Conservation (phyloP, 2,797 vertebrate genomes). For the Bovichtus variegatus region DNA sequence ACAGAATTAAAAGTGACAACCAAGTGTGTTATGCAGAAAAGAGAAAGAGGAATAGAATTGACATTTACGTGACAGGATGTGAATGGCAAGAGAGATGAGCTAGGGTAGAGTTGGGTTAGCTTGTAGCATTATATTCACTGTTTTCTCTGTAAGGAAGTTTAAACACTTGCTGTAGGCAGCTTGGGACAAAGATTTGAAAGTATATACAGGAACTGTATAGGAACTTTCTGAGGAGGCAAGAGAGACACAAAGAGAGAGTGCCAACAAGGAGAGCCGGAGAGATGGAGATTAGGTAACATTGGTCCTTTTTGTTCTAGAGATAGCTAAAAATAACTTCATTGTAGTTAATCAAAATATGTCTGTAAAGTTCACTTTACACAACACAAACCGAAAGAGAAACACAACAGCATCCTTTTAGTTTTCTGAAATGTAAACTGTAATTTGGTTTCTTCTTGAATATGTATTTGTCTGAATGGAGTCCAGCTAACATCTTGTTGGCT, state of each 20-base stretch:
- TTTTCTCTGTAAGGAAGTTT: conserved; percentile 30
- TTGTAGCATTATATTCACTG: conserved; percentile 4
- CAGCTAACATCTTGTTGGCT: not conserved
- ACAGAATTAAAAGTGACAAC: conserved; percentile 41
- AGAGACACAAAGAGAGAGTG: not conserved
- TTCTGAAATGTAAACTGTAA: too few relatives aligned
- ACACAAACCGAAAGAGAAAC: not conserved
- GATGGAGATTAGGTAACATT: not conserved
- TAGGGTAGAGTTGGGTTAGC: not conserved
- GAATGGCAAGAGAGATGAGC: conserved; percentile 22
- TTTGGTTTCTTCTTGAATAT: not conserved
- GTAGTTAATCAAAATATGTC: not conserved
- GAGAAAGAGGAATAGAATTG: conserved; percentile 30
- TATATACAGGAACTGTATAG: not conserved
- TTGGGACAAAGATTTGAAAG: conserved; percentile 14
- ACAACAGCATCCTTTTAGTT: not conserved
- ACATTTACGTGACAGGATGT: conserved; percentile 33
- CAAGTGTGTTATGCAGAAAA: conserved; percentile 7
- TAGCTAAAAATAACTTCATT: not conserved
- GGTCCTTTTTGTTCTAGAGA: not conserved
- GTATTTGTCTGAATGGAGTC: not conserved
- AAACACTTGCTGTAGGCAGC: conserved; percentile 12
- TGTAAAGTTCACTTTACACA: conserved; percentile 5
- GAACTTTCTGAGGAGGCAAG: conserved; percentile 1
- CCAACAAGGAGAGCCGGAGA: not conserved